phyloP scores from a whole-genome alignment of 1,140 invertebrate species.

The Heliconius himera region DNA sequence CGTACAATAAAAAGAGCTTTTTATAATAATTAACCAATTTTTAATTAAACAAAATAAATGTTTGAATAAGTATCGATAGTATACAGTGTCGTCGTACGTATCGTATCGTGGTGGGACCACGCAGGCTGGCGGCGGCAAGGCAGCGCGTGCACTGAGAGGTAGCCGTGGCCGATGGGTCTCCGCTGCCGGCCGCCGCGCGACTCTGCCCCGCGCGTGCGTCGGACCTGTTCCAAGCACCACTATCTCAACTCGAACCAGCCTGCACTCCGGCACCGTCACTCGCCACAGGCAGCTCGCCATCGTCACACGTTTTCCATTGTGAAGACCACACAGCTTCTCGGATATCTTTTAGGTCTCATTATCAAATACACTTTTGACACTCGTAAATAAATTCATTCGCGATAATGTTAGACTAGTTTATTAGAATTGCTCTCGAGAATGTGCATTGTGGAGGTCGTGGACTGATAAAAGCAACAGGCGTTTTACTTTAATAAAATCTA shows the following conservation, averaged over 20 bases:
- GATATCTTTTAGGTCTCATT: conserved; percentile 42
- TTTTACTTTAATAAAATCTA: background rate
- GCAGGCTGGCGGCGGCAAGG: conserved; percentile 67
- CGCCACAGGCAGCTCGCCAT: conserved; percentile 8
- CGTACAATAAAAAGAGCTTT: conserved; percentile 32
- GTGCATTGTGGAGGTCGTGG: conserved; percentile 38
- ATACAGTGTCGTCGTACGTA: conserved; percentile 38
- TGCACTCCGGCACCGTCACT: conserved; percentile 38
- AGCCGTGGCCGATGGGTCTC: conserved; percentile 51
- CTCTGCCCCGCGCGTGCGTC: conserved; percentile 76
- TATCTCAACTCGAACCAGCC: conserved; percentile 40
- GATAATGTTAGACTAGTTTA: conserved; percentile 51
- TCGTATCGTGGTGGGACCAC: conserved; percentile 50
- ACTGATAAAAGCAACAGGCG: conserved; percentile 26
- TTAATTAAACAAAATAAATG: conserved; percentile 25
- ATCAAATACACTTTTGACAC: conserved; percentile 50
- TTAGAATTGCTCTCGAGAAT: conserved; percentile 36
- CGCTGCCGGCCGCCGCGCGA: conserved; percentile 61
- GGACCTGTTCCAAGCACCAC: conserved; percentile 67
- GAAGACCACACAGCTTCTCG: conserved; percentile 47
- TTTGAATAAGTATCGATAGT: conserved; percentile 36
- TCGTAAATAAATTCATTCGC: conserved; percentile 47
- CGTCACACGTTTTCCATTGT: background rate
- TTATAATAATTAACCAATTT: conserved; percentile 31
- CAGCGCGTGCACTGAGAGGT: conserved; percentile 72